phyloP scores from a whole-genome alignment of 2,797 vertebrate species.

The Falco concolor region DNA sequence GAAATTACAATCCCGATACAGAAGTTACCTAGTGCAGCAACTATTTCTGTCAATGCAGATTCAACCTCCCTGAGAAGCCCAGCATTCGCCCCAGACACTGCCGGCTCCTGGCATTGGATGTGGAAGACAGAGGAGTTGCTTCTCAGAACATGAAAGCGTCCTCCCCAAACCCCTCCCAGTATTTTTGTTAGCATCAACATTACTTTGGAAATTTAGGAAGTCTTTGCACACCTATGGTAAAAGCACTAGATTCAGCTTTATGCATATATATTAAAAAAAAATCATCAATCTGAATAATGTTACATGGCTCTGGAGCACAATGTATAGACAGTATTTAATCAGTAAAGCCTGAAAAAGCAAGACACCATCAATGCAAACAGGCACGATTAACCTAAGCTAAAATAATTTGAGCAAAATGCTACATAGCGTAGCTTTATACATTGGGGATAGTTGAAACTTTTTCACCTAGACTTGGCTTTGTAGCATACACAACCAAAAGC shows the following conservation, averaged over 20 bases:
- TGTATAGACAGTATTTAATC: neutral
- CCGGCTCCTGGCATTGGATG: neutral
- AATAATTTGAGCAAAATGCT: neutral
- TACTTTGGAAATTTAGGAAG: neutral
- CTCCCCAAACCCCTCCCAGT: neutral
- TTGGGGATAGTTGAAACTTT: neutral
- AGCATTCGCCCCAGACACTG: neutral
- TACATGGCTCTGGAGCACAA: neutral
- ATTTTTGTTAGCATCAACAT: neutral
- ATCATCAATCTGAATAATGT: neutral
- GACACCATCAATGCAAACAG: neutral
- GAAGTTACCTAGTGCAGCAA: neutral
- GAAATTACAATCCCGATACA: neutral
- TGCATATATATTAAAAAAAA: no score
- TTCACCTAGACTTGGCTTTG: neutral
- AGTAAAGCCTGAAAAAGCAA: neutral
- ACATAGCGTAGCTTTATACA: neutral
- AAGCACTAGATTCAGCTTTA: neutral
- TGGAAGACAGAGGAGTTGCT: neutral
- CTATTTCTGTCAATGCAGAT: neutral
- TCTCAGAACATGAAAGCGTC: neutral
- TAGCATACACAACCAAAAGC: neutral
- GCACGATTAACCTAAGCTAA: neutral
- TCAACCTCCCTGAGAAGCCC: neutral
- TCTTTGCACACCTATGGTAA: neutral